Percentiles rank a stretch among this genome's conserved stretches.
Conservation (phyloP, 2,113 vertebrate species). For the Psilopogon haemacephalus region DNA sequence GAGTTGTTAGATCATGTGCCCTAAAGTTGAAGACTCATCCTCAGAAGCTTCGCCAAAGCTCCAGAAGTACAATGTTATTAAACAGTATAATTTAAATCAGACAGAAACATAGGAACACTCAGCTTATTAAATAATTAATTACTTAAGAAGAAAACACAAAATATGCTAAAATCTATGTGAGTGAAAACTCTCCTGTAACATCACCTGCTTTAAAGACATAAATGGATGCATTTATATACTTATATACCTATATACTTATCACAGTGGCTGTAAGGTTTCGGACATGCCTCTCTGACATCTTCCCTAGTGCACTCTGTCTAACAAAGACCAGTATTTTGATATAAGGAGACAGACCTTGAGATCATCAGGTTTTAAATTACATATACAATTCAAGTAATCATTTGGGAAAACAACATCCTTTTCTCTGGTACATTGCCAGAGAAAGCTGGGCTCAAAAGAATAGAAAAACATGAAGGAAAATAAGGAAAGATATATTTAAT, state of each 20-base stretch:
- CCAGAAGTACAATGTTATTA: neutral
- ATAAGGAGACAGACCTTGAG: neutral
- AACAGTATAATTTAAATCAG: neutral
- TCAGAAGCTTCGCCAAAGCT: neutral
- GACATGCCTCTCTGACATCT: neutral
- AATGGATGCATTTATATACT: neutral
- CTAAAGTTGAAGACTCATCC: neutral
- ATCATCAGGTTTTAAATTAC: neutral
- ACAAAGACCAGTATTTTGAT: neutral
- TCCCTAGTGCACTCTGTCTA: neutral
- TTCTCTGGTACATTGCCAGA: neutral
- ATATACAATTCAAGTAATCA: neutral
- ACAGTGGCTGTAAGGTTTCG: neutral
- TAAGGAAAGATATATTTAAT: neutral
- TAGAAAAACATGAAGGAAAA: neutral
- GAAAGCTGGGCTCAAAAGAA: neutral
- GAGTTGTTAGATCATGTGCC: neutral
- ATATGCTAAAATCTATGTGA: neutral
- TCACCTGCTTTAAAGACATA: neutral
- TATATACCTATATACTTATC: neutral
- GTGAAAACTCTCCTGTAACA: neutral
- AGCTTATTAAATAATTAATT: neutral
- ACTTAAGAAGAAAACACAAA: neutral
- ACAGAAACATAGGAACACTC: neutral
- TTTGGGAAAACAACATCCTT: neutral